Conservation (phyloP, 2,888 invertebrate species). For the Andrena bicolor region DNA sequence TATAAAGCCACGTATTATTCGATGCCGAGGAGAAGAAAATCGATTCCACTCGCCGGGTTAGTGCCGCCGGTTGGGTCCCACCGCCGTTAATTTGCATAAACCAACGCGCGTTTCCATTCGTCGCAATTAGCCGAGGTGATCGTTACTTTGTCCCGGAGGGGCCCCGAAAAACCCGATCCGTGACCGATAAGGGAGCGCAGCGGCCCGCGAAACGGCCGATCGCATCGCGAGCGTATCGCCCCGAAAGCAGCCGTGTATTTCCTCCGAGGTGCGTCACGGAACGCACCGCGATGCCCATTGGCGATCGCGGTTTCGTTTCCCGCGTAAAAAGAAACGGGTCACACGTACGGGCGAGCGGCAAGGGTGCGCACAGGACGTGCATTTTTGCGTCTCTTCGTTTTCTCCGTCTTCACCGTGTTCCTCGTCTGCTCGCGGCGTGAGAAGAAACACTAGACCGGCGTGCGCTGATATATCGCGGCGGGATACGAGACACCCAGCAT, state of each 20-base stretch:
- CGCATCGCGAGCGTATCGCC: constrained; percentile 8
- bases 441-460: constrained; percentile 73
- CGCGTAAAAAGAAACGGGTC: constrained; percentile 28
- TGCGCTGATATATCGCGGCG: constrained; percentile 73
- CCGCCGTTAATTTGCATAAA: constrained; percentile 29
- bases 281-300: neutral
- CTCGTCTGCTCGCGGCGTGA: constrained; percentile 59
- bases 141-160: constrained; percentile 33
- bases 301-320: neutral
- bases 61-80: constrained; percentile 10
- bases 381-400: constrained; percentile 64
- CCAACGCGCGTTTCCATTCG: constrained; percentile 27
- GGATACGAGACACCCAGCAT: constrained; percentile 65
- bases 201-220: neutral
- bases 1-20: too few relatives aligned
- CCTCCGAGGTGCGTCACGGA: constrained; percentile 19
- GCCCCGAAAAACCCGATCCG: constrained; percentile 22
- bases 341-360: neutral
- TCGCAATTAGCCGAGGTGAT: constrained; percentile 31
- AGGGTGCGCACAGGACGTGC: constrained; percentile 60
- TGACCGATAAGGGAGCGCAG: constrained; percentile 23
- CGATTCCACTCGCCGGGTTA: neutral
- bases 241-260: constrained; percentile 30
- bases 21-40: too few relatives aligned
- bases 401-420: constrained; percentile 34